Evolutionary conservation across 2,888 invertebrate genomes (phyloP), one percentile per base, ranked within the genome.

Genomic region (Leptinotarsa juncta): DNA sequence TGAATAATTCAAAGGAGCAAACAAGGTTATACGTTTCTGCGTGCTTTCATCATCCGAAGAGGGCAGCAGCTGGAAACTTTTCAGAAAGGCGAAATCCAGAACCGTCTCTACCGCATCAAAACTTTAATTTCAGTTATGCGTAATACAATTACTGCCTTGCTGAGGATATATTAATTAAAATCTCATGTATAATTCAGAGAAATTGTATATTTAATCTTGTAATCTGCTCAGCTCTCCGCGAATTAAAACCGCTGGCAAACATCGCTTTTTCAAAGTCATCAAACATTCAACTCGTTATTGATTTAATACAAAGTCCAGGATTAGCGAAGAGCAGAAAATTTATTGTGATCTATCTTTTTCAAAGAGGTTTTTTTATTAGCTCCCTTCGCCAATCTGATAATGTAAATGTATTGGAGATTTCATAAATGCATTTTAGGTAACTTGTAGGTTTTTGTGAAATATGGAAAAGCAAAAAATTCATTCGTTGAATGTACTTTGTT

Each of bases 101-200:
- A 50, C n/a, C 65, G 26, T 16, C 55, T 70, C 66, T 76, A 73
- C 77, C 79, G 79, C 83, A 83, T 83, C 81, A 80, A 82, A 86
- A 86, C 84, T 86, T 85, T 83, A 86, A 84, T 85, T 86, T 85
- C 83, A 82, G 83, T 84, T 83, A 81, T 78, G 82, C 81, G 77
- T 86, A 86, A 87, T 86, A 81, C 83, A 82, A 86, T 87, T 87
- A 85, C 81, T 77, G 81, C 82, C 83, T 83, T 82, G 81, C 82
- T 82, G 86, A 83, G 87, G 86, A 87, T 87, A 85, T 86, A 87
- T 87, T 88, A 87, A 88, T 88, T 88, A 87, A 88, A 87, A 87
- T 86, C 87, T 87, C 86, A 88, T 88, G 86, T 86, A 85, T 87
- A 86, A 87, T 87, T 87, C 87, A 87, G 83, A 81, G 86, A 87